phyloP scores from a whole-genome alignment of 2,113 vertebrate genomes.

The Athene noctua region DNA sequence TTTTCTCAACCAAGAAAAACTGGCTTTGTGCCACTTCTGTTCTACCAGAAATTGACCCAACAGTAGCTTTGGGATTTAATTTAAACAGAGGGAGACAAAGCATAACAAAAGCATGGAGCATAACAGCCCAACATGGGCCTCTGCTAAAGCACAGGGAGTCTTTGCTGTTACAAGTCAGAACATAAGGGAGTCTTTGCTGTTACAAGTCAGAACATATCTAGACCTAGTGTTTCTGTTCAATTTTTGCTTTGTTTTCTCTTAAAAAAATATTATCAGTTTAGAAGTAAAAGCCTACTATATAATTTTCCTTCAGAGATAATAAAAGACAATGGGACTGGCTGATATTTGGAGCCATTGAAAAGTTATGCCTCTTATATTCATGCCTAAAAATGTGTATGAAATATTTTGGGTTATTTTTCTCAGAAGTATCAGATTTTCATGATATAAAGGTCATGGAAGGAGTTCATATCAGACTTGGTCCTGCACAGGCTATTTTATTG shows the following conservation, averaged over 20 bases:
- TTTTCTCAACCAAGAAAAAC: not conserved
- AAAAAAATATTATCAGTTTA: not conserved
- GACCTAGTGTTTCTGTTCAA: not conserved
- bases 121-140: not conserved
- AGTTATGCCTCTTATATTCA: not conserved
- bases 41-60: not conserved
- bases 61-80: slow-evolving; percentile 6
- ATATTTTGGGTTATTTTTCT: not conserved
- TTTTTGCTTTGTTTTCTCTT: not conserved
- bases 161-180: not conserved
- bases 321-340: not conserved
- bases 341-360: not conserved
- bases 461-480: not conserved
- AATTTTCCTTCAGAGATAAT: not conserved
- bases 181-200: not conserved
- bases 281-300: not conserved
- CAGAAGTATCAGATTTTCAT: not conserved
- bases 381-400: not conserved
- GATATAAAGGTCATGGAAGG: not conserved
- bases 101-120: slow-evolving; percentile 25
- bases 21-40: not conserved
- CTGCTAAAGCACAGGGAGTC: not conserved
- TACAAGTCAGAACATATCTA: not conserved
- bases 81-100: slow-evolving; percentile 30
- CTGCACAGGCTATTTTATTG: not conserved